These are phyloP conservation scores for Corvus hawaiiensis DNA, from an alignment of 2,113 vertebrate genomes.

Conservation along the genomic window DNA sequence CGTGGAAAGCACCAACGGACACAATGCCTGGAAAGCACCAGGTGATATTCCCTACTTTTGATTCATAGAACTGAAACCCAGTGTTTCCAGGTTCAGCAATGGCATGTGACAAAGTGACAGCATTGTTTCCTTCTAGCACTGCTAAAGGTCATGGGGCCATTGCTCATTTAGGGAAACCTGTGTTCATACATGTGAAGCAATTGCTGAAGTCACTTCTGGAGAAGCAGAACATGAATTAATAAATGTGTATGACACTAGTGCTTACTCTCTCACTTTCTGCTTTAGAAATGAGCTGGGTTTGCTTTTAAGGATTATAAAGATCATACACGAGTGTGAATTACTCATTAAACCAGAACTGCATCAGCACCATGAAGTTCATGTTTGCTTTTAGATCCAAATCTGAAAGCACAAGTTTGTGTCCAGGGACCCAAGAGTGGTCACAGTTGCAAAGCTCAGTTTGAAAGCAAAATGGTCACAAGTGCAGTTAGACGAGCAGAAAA, in stretches of 20 bases:
- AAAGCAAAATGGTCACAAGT: neutral
- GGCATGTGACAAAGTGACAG: neutral
- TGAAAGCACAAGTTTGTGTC: neutral
- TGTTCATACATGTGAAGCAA: neutral
- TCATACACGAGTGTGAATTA: neutral
- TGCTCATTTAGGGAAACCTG: neutral
- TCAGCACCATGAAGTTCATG: neutral
- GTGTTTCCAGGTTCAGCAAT: neutral
- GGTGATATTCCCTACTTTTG: neutral
- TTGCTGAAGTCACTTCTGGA: neutral
- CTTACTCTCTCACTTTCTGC: neutral
- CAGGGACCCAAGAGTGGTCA: neutral
- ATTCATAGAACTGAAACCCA: rapidly evolving
- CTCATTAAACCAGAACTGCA: neutral
- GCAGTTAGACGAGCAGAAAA: neutral
- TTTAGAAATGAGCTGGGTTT: neutral
- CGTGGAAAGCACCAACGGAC: rapidly evolving
- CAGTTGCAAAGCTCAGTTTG: neutral
- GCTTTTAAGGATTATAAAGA: neutral
- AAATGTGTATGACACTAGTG: neutral
- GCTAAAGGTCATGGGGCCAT: conserved; percentile 4
- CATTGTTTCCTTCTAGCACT: neutral
- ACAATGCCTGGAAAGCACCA: rapidly evolving
- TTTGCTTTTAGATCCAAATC: neutral
- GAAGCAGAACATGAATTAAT: neutral